phyloP scores from a whole-genome alignment of 2,113 vertebrate genomes.

The Corapipo altera region DNA sequence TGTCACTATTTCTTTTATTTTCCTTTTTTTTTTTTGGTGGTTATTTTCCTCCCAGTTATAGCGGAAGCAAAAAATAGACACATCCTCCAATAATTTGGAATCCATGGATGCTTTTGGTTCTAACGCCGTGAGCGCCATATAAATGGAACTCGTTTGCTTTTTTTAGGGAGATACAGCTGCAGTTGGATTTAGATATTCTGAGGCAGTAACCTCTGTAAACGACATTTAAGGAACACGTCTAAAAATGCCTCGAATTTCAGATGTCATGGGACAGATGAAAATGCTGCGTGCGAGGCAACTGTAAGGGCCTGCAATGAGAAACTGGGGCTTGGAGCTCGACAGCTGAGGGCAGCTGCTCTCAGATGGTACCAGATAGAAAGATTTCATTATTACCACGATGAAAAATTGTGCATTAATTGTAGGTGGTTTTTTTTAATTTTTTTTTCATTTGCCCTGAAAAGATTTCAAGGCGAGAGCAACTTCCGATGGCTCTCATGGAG shows the following conservation, averaged over 20 bases:
- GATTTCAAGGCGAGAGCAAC: too few species aligned
- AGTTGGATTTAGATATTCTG: slow-evolving; percentile 32
- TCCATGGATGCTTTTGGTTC: slow-evolving; percentile 40
- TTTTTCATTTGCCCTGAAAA: too few species aligned
- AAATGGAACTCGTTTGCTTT: slow-evolving; percentile 44
- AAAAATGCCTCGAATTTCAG: background rate
- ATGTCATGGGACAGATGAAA: background rate
- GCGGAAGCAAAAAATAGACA: slow-evolving; percentile 41
- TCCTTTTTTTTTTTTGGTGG: background rate
- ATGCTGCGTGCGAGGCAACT: background rate
- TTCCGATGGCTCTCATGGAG: too few species aligned
- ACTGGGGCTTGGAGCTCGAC: background rate
- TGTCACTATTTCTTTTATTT: background rate
- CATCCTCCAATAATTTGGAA: slow-evolving; percentile 49
- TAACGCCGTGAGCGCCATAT: slow-evolving; percentile 10
- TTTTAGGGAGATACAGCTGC: slow-evolving; percentile 63
- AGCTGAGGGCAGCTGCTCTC: slow-evolving; percentile 60
- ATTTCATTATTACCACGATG: background rate
- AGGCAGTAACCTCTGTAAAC: slow-evolving; percentile 39
- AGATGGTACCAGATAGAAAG: background rate
- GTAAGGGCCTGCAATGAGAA: background rate
- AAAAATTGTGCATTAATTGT: background rate
- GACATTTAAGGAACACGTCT: slow-evolving; percentile 21
- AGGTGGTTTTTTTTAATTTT: too few species aligned
- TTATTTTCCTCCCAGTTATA: slow-evolving; percentile 55